Conservation (phyloP, 1,140 invertebrate species). For the Musca vetustissima region DNA sequence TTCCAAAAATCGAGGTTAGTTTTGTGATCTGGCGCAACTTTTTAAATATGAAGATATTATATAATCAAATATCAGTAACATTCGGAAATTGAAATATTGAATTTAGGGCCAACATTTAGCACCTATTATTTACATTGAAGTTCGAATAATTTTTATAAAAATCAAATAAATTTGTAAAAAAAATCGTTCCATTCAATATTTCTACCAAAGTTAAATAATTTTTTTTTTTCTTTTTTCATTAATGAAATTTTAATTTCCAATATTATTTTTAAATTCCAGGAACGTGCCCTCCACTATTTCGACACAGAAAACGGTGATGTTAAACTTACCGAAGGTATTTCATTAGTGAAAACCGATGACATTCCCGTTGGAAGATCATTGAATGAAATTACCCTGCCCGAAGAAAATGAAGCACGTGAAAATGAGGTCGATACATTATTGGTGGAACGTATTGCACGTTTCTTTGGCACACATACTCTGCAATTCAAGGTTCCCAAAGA, state of each 20-base stretch:
- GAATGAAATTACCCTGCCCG: conserved; percentile 61
- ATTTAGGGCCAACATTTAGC: no score
- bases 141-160: no score
- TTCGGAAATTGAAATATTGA: no score
- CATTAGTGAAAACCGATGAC: conserved; percentile 67
- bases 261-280: conserved; percentile 50
- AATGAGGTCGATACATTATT: conserved; percentile 75
- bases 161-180: no score
- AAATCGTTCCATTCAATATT: no score
- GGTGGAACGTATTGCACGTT: conserved; percentile 71
- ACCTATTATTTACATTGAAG: no score
- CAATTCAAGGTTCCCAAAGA: conserved; percentile 74
- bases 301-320: conserved; percentile 62
- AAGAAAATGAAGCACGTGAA: conserved; percentile 71
- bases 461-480: conserved; percentile 75
- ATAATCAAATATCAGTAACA: no score
- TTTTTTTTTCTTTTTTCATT: no score
- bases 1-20: no score
- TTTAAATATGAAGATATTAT: no score
- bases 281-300: conserved; percentile 67
- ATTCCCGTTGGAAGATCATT: conserved; percentile 59
- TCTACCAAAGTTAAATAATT: no score
- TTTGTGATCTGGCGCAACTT: no score
- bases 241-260: neutral
- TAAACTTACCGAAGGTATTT: conserved; percentile 68